Evolutionary conservation across 2,113 vertebrate genomes (phyloP).

Genomic region (Malurus melanocephalus): DNA sequence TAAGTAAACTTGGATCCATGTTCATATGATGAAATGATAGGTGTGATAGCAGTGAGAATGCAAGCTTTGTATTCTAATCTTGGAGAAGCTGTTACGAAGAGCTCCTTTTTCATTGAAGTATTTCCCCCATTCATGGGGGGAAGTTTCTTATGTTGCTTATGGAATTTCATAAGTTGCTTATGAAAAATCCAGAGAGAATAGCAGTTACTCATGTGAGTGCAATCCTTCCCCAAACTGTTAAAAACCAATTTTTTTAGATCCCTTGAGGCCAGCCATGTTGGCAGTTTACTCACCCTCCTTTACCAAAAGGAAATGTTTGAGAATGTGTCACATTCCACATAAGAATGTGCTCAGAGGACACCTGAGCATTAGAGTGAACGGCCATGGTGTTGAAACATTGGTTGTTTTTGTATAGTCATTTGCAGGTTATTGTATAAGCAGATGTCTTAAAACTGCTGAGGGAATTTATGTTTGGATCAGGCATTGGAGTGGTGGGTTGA

Average conservation of each 20-base stretch:
- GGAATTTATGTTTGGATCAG: neutral
- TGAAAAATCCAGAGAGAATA: neutral
- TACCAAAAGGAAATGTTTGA: neutral
- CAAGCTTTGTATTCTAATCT: neutral
- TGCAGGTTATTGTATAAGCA: neutral
- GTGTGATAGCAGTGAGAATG: neutral
- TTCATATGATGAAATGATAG: neutral
- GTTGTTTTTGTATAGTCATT: neutral
- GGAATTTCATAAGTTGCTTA: neutral
- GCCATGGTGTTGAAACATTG: fast-evolving
- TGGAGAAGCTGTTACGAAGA: neutral
- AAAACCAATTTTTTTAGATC: neutral
- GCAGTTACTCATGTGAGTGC: neutral
- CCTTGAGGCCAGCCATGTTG: neutral
- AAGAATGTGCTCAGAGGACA: neutral
- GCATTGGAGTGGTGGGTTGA: neutral
- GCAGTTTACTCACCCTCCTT: neutral
- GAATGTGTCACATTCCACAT: neutral
- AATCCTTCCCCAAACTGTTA: neutral
- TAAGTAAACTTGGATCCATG: neutral
- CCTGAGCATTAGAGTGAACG: fast-evolving
- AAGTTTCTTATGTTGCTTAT: too few species aligned
- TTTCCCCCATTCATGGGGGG: neutral
- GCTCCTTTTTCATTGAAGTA: neutral
- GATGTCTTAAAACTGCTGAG: neutral